Conservation (phyloP, 1,140 invertebrate genomes). For the Drosophila pandora region DNA sequence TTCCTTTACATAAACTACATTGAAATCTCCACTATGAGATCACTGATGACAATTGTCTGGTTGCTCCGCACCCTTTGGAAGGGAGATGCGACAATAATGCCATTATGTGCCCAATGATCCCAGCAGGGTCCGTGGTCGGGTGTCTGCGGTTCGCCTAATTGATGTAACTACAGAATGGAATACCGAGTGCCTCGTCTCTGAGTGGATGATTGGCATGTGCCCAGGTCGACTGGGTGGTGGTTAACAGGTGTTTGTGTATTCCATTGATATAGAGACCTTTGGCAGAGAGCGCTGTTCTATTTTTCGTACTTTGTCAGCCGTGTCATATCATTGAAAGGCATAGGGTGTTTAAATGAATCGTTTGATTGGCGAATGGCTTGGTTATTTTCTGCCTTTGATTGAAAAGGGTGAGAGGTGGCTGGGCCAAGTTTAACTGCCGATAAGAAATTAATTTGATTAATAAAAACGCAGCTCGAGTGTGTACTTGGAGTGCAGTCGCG, state of each 20-base stretch:
- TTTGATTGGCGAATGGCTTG: constrained; percentile 30
- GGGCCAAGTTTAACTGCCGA: constrained; percentile 28
- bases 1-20: background rate
- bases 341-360: background rate
- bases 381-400: constrained; percentile 14
- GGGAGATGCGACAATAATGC: constrained; percentile 30
- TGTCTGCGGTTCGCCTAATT: constrained; percentile 42
- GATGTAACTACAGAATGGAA: constrained; percentile 37
- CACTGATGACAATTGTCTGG: constrained; percentile 23
- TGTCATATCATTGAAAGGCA: background rate
- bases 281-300: background rate
- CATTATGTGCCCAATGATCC: constrained; percentile 27
- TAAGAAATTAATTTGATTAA: constrained; percentile 47
- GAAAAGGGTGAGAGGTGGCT: background rate
- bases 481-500: constrained; percentile 23
- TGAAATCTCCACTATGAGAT: constrained; percentile 22
- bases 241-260: background rate
- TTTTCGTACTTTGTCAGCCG: background rate
- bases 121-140: constrained; percentile 9
- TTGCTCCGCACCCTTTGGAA: constrained; percentile 14
- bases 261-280: constrained; percentile 28
- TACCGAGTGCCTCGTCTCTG: constrained; percentile 1
- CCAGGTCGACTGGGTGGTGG: constrained; percentile 7
- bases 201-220: constrained; percentile 45
- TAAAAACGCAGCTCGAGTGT: constrained; percentile 5